Evolutionary conservation across 1,140 invertebrate genomes (phyloP).

Genomic region (Calliphora vicina): DNA sequence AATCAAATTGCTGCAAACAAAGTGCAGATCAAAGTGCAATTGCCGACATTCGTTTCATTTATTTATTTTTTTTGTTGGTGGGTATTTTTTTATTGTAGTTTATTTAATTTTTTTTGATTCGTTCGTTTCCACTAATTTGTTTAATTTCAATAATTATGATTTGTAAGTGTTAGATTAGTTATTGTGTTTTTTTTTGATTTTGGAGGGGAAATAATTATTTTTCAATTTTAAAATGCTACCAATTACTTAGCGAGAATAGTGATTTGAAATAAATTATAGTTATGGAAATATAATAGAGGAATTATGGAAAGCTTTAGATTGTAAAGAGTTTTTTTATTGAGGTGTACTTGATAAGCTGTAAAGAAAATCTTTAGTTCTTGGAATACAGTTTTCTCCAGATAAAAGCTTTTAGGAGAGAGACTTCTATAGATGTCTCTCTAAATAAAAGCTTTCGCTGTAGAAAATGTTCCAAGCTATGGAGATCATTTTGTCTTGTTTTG

Average conservation of each 20-base stretch:
- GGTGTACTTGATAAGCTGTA: no score
- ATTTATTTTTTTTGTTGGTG: background rate
- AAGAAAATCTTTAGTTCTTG: no score
- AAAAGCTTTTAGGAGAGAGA: no score
- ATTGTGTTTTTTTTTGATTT: conserved; percentile 35
- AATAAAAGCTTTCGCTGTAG: no score
- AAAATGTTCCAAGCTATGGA: no score
- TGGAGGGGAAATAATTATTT: background rate
- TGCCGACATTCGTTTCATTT: background rate
- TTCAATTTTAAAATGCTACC: background rate
- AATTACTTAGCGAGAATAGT: background rate
- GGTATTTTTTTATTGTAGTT: background rate
- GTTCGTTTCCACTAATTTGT: conserved; percentile 39
- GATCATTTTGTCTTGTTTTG: no score
- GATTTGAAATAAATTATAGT: no score
- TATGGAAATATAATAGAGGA: no score
- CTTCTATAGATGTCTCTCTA: no score
- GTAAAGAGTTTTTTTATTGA: no score
- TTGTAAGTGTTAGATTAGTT: conserved; percentile 23
- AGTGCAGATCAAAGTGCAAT: conserved; percentile 24
- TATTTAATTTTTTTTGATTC: conserved; percentile 10
- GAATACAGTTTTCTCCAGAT: no score
- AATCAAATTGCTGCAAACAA: conserved; percentile 28
- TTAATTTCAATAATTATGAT: conserved; percentile 32
- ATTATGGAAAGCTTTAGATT: no score